Percentiles rank a stretch among this genome's conserved stretches.
phyloP scores from a whole-genome alignment of 2,888 invertebrate species.

The Orthosia gothica region DNA sequence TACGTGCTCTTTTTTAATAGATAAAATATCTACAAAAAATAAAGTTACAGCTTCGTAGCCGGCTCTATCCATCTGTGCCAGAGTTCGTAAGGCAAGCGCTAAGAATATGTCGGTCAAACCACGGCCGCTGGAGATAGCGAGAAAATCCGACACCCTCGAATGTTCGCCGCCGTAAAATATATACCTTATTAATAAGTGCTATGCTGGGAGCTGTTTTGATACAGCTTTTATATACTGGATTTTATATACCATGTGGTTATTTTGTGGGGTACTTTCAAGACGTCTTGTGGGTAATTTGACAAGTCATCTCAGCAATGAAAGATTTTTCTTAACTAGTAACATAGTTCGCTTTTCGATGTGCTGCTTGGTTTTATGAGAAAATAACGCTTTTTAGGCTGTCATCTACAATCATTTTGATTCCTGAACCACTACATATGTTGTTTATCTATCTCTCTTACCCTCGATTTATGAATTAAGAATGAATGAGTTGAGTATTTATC shows the following conservation, averaged over 20 bases:
- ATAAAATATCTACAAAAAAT: not conserved
- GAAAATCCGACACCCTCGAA: constrained; percentile 80
- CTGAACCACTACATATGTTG: no score
- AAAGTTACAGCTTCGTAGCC: not conserved
- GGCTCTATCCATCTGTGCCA: constrained; percentile 73
- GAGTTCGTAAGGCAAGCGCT: constrained; percentile 81
- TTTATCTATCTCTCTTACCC: no score
- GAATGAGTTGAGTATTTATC: no score
- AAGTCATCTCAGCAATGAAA: not conserved
- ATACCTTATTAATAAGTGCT: constrained; percentile 74
- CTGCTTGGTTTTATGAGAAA: no score
- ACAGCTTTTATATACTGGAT: constrained; percentile 48
- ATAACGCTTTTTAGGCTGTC: no score
- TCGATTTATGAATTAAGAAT: no score
- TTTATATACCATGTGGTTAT: constrained; percentile 27
- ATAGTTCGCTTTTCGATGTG: no score
- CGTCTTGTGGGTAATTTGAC: no score
- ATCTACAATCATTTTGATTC: no score
- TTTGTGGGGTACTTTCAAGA: not conserved
- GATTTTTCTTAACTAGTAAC: not conserved
- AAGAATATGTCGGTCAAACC: constrained; percentile 91
- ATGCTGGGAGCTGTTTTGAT: constrained; percentile 46
- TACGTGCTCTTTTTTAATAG: not conserved
- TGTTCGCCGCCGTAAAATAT: constrained; percentile 78
- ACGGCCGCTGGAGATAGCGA: constrained; percentile 86